A percentile compares a stretch with the other conserved stretches of the same genome.
Conservation (phyloP, 2,113 vertebrate species). For the Holacanthus passer region DNA sequence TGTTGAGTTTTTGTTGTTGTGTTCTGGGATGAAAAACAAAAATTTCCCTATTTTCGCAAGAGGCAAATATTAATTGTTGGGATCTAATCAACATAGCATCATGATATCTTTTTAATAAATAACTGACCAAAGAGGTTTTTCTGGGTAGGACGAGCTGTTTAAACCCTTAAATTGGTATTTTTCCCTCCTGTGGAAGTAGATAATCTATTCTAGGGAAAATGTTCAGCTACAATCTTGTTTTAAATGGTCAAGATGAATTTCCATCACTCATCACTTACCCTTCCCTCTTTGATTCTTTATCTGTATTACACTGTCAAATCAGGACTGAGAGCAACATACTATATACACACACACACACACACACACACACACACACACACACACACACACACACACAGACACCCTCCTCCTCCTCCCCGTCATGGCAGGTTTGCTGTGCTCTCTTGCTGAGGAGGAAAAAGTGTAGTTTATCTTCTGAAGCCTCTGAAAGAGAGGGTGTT, state of each 20-base stretch:
- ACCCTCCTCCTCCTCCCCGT: not conserved
- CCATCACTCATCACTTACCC: conserved; percentile 14
- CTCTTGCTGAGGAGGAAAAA: conserved; percentile 14
- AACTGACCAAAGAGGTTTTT: conserved; percentile 7
- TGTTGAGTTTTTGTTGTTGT: not conserved
- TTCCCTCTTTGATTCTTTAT: conserved; percentile 14
- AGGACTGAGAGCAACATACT: not conserved
- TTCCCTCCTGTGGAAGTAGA: not conserved
- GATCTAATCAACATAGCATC: not conserved
- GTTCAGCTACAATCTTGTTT: conserved; percentile 24
- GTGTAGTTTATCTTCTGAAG: conserved; percentile 40
- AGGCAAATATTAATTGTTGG: not conserved
- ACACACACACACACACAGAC: conserved; percentile 6
- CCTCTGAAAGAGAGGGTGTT: not conserved
- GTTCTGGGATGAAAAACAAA: not conserved
- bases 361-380: not conserved
- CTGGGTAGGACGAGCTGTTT: not conserved
- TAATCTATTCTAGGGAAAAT: conserved; percentile 13
- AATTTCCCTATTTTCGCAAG: not conserved
- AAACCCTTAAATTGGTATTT: not conserved
- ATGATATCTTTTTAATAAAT: not conserved
- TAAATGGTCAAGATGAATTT: conserved; percentile 36
- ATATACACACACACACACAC: conserved; percentile 3
- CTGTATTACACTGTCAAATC: conserved; percentile 1
- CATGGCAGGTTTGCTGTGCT: conserved; percentile 19